Evolutionary conservation across 2,888 invertebrate species (phyloP), one percentile per base, ranked within the genome.

Genomic region (Phortica okadai): DNA sequence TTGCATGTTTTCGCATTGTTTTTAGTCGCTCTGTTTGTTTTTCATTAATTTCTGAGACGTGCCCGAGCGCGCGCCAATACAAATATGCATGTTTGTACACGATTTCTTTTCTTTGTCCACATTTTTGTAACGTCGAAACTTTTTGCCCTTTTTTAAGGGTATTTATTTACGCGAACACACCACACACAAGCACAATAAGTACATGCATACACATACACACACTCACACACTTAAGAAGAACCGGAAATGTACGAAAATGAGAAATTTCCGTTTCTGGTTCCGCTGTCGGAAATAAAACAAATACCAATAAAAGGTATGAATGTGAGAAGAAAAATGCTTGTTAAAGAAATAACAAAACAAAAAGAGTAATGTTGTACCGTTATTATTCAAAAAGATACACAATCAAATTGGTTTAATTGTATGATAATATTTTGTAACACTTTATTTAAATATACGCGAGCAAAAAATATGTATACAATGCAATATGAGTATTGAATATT

Each of bases 201-300:
- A 64, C 25, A 64, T 33, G 25, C 14, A 64, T 33, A 33, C 41
- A 25, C 11, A 6, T 41, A 11, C 66, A 66, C 6, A 66, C 41
- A n/a, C 25, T 54, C 33, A 10, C 6, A 16, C 33, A 10, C 50
- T 14, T 56, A 62, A 62, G 70, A 74, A 76, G 54, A 41, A 64
- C 59, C 86, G 87, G 86, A 87, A 86, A 85, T 86, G 86, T 86
- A 83, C 83, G 82, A 84, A 83, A 85, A 87, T 85, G 85, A 85
- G 87, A 86, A 87, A 86, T 87, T 86, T 86, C 86, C 86, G 86
- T 81, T 86, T 85, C 87, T 86, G 86, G 83, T 86, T 87, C 85
- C 87, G 86, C 80, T 81, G 84, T 83, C 86, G 86, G 86, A 86
- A 86, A 83, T 86, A 86, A 85, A 85, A 85, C 85, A 85, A 86